phyloP scores from a whole-genome alignment of 1,140 invertebrate species.

The Caerostris extrusa region DNA sequence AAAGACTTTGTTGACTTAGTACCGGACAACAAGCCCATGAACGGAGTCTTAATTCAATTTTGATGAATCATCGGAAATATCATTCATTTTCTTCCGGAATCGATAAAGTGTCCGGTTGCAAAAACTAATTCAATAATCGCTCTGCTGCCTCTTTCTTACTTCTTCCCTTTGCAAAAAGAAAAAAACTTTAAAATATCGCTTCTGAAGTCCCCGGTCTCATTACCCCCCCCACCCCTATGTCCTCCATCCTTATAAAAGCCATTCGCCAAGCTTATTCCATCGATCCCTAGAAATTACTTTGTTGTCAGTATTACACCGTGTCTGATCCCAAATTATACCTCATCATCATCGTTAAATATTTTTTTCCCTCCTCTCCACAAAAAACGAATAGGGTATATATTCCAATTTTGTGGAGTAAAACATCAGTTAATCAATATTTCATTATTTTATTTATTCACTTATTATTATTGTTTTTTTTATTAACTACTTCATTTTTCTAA shows the following conservation, averaged over 20 bases:
- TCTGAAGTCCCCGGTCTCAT: constrained; percentile 64
- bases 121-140: constrained; percentile 76
- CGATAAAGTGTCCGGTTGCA: constrained; percentile 69
- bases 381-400: neutral
- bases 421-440: constrained; percentile 76
- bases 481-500: constrained; percentile 13
- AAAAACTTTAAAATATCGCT: constrained; percentile 75
- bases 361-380: neutral
- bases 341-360: constrained; percentile 73
- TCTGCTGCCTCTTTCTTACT: constrained; percentile 20
- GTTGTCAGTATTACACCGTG: constrained; percentile 71
- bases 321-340: constrained; percentile 72
- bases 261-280: constrained; percentile 57
- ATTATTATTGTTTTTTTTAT: constrained; percentile 35
- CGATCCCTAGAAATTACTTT: constrained; percentile 72
- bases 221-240: neutral
- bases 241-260: constrained; percentile 61
- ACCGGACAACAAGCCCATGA: neutral
- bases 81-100: constrained; percentile 55
- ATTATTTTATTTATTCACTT: constrained; percentile 42
- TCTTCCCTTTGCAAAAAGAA: constrained; percentile 23
- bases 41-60: constrained; percentile 57
- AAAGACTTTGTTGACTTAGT: constrained; percentile 7
- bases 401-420: constrained; percentile 68
- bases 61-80: constrained; percentile 63